Conservation (phyloP, 1,140 invertebrate genomes). For the Lepidotrigona ventralis region DNA sequence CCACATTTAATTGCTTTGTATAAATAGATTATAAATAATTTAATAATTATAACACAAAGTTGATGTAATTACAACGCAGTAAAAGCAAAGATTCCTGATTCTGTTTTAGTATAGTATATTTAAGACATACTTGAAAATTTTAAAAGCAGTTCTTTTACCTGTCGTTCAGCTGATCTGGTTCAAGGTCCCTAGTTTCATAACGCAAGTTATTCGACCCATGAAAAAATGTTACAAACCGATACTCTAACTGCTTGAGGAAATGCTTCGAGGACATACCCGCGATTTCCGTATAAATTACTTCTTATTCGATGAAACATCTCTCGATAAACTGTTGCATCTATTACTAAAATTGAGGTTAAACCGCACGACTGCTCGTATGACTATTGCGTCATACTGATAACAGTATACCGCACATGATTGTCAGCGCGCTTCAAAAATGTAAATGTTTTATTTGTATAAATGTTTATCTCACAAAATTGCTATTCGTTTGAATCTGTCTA, state of each 20-base stretch:
- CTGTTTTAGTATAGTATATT: not conserved
- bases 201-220: slow-evolving; percentile 34
- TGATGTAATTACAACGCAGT: too few species aligned
- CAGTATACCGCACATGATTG: not conserved
- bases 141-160: slow-evolving; percentile 43
- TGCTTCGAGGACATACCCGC: slow-evolving; percentile 55
- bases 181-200: slow-evolving; percentile 34
- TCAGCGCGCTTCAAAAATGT: not conserved
- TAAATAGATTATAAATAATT: too few species aligned
- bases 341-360: not conserved
- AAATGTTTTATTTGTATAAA: not conserved
- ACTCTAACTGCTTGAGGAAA: slow-evolving; percentile 43
- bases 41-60: too few species aligned
- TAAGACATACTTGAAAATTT: not conserved
- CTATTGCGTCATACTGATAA: not conserved
- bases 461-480: not conserved
- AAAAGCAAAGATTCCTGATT: too few species aligned
- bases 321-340: slow-evolving; percentile 18
- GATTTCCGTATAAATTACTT: not conserved
- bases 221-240: slow-evolving; percentile 24
- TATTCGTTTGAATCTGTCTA: not conserved
- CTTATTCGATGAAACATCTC: slow-evolving; percentile 17
- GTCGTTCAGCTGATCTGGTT: slow-evolving; percentile 39
- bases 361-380: not conserved
- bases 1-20: not conserved